Base-by-base conservation (phyloP, 2,113 vertebrate genomes). In the Strigops habroptila region DNA sequence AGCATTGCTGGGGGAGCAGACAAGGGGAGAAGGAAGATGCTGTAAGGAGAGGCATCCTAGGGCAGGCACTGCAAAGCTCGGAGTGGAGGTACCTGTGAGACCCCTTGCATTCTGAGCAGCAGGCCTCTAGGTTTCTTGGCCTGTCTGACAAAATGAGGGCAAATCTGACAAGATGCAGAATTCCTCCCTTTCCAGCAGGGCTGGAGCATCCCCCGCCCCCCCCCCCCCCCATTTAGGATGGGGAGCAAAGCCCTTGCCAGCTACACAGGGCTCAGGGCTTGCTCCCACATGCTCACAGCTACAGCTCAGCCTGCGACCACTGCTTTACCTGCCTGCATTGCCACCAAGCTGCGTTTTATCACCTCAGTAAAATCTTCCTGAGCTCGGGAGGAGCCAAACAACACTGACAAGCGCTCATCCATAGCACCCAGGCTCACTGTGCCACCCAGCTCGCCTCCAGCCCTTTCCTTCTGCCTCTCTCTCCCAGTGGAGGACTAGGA, bases 401-500 rank as follows among this genome's bases (percentile, higher is more conserved):
- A 41, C 60, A 65, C 49, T 18, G 22, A 69, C 4, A 51, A 41
- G 8, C 13, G n/a, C 10, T 86, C 44, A 48, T 7, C 23, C 30
- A 21, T 14, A 8, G 39, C 30, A 48, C 44, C 21, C 11, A 75
- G 57, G 37, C 44, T 80, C 68, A 41, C 28, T 0, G 1, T 35
- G n/a, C 13, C 57, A 30, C 13, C 1, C n/a, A 59, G 14, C 33
- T 81, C 12, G 0, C 43, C 17, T 41, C n/a, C 43, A 81, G 39
- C 21, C 24, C 37, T 43, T 60, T 46, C 18, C 6, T 14, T 86
- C 48, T 52, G 22, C 7, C 37, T 33, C 12, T 10, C 8, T 46
- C n/a, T 79, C 7, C 2, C 13, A 5, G 1, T 53, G 27, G 18
- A 81, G 7, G 11, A 13, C 39, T 39, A 2, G 0, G 1, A n/a